A percentile compares a stretch with the other conserved stretches of the same genome.
Evolutionary conservation across 2,888 invertebrate species (phyloP).

Genomic region (Brachyptera risi): DNA sequence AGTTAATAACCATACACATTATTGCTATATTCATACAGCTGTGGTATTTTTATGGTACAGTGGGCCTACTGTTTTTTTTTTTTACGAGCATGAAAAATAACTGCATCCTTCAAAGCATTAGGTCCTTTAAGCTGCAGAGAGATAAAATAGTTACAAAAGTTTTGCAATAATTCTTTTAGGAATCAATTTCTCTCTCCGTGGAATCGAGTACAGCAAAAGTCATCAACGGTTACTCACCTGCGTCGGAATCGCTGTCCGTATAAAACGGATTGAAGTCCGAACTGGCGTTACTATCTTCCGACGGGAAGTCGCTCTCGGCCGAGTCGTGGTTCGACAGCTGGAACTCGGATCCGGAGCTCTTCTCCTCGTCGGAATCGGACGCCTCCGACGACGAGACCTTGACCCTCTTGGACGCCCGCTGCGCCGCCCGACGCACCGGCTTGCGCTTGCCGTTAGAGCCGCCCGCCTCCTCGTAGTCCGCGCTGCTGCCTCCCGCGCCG

Average conservation of each 20-base stretch:
- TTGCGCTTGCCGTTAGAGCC: slow-evolving; percentile 54
- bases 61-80: too few species aligned
- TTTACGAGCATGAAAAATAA: too few species aligned
- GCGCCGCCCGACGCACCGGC: slow-evolving; percentile 59
- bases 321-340: slow-evolving; percentile 42
- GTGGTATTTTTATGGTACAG: too few species aligned
- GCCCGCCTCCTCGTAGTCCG: slow-evolving; percentile 37
- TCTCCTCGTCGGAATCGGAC: slow-evolving; percentile 57
- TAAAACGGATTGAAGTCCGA: slow-evolving; percentile 93
- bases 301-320: slow-evolving; percentile 41
- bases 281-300: slow-evolving; percentile 60
- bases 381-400: slow-evolving; percentile 49
- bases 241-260: slow-evolving; percentile 75
- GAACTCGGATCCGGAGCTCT: slow-evolving; percentile 47
- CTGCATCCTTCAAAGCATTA: too few species aligned
- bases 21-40: too few species aligned
- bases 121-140: too few species aligned
- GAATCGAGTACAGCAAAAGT: too few species aligned
- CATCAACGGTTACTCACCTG: slow-evolving; percentile 56
- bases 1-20: too few species aligned
- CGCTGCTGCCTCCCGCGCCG: slow-evolving; percentile 38
- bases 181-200: too few species aligned
- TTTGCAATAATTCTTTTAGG: too few species aligned
- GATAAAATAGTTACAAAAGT: too few species aligned
- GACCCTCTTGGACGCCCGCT: slow-evolving; percentile 53